Conservation (phyloP, 2,797 vertebrate genomes). For the Schizopygopsis pylzovi region DNA sequence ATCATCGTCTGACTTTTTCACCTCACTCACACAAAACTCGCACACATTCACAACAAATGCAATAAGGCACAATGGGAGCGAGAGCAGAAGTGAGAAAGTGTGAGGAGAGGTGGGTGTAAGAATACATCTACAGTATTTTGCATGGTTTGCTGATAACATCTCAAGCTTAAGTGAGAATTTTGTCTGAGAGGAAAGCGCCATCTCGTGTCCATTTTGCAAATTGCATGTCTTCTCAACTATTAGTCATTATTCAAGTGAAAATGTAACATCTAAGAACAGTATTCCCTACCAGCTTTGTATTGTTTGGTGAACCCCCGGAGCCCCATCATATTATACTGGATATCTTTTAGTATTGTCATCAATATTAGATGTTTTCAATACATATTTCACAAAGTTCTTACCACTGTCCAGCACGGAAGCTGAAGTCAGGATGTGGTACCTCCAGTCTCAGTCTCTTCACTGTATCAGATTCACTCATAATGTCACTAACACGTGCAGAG, state of each 20-base stretch:
- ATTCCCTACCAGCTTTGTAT: not conserved
- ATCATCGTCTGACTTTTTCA: conserved; percentile 61
- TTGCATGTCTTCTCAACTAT: too few relatives aligned
- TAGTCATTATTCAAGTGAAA: not conserved
- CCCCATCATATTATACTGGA: too few relatives aligned
- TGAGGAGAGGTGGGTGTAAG: not conserved
- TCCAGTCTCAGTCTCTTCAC: conserved; percentile 89
- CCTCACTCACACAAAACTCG: conserved; percentile 44
- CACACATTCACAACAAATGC: conserved; percentile 67
- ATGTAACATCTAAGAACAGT: not conserved
- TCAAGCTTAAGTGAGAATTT: not conserved
- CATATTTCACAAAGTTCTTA: conserved; percentile 71
- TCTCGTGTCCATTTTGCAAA: conserved; percentile 25
- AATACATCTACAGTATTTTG: not conserved
- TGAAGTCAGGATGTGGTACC: conserved; percentile 83
- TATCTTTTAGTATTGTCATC: too few relatives aligned
- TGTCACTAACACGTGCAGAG: conserved; percentile 86
- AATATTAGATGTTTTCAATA: not conserved
- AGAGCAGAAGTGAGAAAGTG: conserved; percentile 2
- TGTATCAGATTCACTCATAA: conserved; percentile 80
- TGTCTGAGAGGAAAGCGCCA: conserved; percentile 1
- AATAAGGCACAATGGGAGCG: not conserved
- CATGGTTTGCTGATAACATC: not conserved
- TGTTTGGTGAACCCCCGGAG: not conserved
- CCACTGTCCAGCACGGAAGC: conserved; percentile 97